A percentile compares a stretch with the other conserved stretches of the same genome.
These are phyloP conservation scores for Girardinichthys multiradiatus DNA, from an alignment of 2,113 vertebrate species.

Conservation along the genomic window DNA sequence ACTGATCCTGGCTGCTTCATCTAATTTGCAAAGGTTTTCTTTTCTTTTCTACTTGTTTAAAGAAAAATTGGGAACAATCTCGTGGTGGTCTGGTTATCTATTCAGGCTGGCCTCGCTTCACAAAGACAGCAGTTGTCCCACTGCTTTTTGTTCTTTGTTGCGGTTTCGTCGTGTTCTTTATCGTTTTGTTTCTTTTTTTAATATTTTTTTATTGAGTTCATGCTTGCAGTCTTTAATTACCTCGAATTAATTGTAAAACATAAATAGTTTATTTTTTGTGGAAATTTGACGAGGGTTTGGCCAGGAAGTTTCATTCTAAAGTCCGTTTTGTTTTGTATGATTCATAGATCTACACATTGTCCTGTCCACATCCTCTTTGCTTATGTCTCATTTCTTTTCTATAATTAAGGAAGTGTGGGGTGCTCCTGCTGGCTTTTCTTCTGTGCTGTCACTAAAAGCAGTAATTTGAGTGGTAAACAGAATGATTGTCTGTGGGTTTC, in stretches of 20 bases:
- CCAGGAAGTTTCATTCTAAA: slow-evolving; percentile 8
- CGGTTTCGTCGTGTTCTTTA: slow-evolving; percentile 17
- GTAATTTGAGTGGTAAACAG: slow-evolving; percentile 14
- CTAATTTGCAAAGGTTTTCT: slow-evolving; percentile 49
- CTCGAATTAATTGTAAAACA: background rate
- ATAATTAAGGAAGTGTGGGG: slow-evolving; percentile 41
- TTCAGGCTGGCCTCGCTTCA: slow-evolving; percentile 42
- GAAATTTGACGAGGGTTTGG: background rate
- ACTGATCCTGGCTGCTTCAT: slow-evolving; percentile 20
- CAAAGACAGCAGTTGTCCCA: slow-evolving; percentile 62
- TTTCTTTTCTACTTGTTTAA: slow-evolving; percentile 30
- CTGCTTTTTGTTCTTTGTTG: slow-evolving; percentile 33
- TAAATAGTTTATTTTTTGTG: background rate
- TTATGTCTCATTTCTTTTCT: slow-evolving; percentile 49
- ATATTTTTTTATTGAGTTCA: background rate
- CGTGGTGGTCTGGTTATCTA: slow-evolving; percentile 47
- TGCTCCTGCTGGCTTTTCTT: slow-evolving; percentile 28
- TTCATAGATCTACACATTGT: slow-evolving; percentile 29
- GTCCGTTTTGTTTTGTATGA: background rate
- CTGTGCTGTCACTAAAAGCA: slow-evolving; percentile 30
- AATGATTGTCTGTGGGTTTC: slow-evolving; percentile 5
- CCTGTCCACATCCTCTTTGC: slow-evolving; percentile 49
- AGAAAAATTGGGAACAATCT: slow-evolving; percentile 50
- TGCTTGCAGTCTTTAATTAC: background rate
- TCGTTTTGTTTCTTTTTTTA: background rate